Percentiles rank a stretch among this genome's conserved stretches.
Evolutionary conservation across 2,113 vertebrate genomes (phyloP).

Genomic region (Elaphurus davidianus): DNA sequence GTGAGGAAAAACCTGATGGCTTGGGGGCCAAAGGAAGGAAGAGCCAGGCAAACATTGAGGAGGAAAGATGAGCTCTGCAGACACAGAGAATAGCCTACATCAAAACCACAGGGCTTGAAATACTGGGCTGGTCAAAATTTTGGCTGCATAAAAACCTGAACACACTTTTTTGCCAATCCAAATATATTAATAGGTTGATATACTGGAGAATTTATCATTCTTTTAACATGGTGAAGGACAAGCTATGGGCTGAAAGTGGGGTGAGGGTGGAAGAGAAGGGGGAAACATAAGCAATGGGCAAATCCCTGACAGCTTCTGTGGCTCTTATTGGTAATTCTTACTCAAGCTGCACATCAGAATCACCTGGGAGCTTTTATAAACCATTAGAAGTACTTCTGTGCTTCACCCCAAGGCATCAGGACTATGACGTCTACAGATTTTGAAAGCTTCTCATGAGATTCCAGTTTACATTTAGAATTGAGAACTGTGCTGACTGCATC

Average conservation of each 20-base stretch:
- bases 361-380: neutral
- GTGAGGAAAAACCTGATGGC: neutral
- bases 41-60: neutral
- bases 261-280: neutral
- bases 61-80: no score
- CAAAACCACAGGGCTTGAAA: neutral
- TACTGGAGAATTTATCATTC: neutral
- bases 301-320: neutral
- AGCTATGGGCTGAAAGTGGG: neutral
- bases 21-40: neutral
- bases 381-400: neutral
- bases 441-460: neutral
- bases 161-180: neutral
- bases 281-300: neutral
- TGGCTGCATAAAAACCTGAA: neutral
- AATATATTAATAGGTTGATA: neutral
- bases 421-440: neutral
- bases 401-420: neutral
- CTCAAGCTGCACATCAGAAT: neutral
- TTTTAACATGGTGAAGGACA: neutral
- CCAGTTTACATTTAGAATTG: neutral
- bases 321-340: neutral
- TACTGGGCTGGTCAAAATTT: neutral
- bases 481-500: neutral
- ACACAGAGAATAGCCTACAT: neutral